Conservation (phyloP, 2,797 vertebrate genomes). For the Chanos chanos region DNA sequence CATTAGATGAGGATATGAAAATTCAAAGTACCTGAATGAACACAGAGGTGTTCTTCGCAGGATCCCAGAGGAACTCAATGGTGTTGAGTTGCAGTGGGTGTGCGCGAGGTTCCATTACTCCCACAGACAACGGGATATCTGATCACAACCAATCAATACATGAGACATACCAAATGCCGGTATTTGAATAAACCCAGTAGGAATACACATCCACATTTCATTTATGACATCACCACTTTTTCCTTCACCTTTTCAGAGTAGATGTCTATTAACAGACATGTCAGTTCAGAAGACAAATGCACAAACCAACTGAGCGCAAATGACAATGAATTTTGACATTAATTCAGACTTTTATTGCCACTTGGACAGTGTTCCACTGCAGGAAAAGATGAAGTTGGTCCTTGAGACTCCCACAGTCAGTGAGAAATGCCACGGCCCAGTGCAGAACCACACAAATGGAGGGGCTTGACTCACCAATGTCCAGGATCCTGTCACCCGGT, state of each 20-base stretch:
- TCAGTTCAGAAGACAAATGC: not conserved
- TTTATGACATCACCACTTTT: not conserved
- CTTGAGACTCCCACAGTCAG: too few relatives aligned
- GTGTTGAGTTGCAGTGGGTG: conserved; percentile 88
- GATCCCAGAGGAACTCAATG: conserved; percentile 94
- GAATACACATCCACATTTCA: not conserved
- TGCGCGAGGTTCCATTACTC: conserved; percentile 83
- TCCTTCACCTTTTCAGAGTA: too few relatives aligned
- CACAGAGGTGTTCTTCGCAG: conserved; percentile 79
- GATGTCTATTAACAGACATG: not conserved
- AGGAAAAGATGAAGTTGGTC: too few relatives aligned
- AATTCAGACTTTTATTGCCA: too few relatives aligned
- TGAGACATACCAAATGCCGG: too few relatives aligned
- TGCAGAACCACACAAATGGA: too few relatives aligned
- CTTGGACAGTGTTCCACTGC: too few relatives aligned
- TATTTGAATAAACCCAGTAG: conserved; percentile 43
- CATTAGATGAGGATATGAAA: not conserved
- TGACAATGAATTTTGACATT: too few relatives aligned
- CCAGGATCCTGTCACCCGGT: conserved; percentile 90
- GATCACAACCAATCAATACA: too few relatives aligned
- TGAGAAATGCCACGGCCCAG: too few relatives aligned
- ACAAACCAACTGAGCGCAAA: not conserved
- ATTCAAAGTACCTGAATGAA: conserved; percentile 85
- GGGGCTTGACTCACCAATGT: conserved; percentile 76
- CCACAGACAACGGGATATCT: conserved; percentile 91